Conservation (phyloP, 1,140 invertebrate genomes). For the Leptinotarsa undecemlineata region DNA sequence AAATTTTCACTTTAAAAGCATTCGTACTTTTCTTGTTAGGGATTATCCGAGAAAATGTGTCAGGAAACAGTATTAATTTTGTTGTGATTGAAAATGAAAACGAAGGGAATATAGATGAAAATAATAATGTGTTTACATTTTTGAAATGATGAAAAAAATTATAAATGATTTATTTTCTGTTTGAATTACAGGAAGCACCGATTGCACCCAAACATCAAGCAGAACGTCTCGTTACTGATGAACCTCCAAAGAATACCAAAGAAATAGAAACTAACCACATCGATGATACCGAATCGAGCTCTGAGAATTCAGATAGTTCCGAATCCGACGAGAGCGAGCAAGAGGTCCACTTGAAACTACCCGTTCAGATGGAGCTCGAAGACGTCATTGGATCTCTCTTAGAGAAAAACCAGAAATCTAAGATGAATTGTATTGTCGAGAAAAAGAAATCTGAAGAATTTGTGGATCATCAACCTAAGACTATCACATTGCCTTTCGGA, state of each 20-base stretch:
- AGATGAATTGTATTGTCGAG: slow-evolving; percentile 88
- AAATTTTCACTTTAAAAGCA: too few species aligned
- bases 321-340: slow-evolving; percentile 58
- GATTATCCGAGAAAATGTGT: too few species aligned
- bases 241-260: slow-evolving; percentile 54
- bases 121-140: too few species aligned
- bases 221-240: slow-evolving; percentile 53
- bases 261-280: slow-evolving; percentile 54
- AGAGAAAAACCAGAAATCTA: slow-evolving; percentile 72
- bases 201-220: slow-evolving; percentile 12
- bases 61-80: too few species aligned
- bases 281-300: slow-evolving; percentile 48
- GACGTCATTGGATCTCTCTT: slow-evolving; percentile 75
- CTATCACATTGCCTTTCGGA: slow-evolving; percentile 67
- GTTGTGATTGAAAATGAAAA: too few species aligned
- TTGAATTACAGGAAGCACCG: slow-evolving; percentile 30
- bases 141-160: too few species aligned
- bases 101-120: too few species aligned
- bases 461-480: slow-evolving; percentile 74
- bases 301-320: slow-evolving; percentile 27
- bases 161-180: too few species aligned
- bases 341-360: slow-evolving; percentile 72
- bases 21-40: too few species aligned
- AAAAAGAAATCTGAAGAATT: slow-evolving; percentile 80
- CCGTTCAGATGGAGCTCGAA: slow-evolving; percentile 77